Percentiles rank a stretch among this genome's conserved stretches.
phyloP scores from a whole-genome alignment of 2,113 vertebrate genomes.

The Manacus vitellinus region DNA sequence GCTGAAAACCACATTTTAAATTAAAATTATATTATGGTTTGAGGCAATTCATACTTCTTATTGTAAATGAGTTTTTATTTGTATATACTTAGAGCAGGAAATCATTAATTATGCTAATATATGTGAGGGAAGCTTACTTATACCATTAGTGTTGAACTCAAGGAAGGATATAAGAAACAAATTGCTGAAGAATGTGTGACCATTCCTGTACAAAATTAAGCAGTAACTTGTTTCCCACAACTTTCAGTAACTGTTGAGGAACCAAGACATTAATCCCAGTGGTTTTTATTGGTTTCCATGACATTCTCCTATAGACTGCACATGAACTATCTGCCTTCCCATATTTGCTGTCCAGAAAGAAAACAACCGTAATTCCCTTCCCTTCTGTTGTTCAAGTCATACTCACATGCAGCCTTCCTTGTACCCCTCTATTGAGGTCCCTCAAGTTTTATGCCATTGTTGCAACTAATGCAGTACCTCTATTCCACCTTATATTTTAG shows the following conservation, averaged over 20 bases:
- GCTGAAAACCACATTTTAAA: neutral
- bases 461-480: neutral
- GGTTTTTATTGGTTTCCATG: neutral
- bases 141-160: neutral
- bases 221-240: neutral
- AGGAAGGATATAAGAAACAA: neutral
- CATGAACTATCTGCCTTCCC: neutral
- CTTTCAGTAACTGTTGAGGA: neutral
- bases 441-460: rapidly evolving
- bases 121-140: neutral
- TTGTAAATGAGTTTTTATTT: neutral
- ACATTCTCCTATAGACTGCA: neutral
- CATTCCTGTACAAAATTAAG: neutral
- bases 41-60: neutral
- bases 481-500: neutral
- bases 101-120: neutral
- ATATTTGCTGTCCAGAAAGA: neutral
- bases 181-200: neutral
- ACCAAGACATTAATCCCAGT: neutral
- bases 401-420: neutral
- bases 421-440: neutral
- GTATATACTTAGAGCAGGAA: neutral
- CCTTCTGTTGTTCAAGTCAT: neutral
- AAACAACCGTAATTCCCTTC: neutral
- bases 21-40: neutral